Percentiles rank a stretch among this genome's conserved stretches.
Evolutionary conservation across 2,797 vertebrate species (phyloP).

Genomic region (Dermochelys coriacea): DNA sequence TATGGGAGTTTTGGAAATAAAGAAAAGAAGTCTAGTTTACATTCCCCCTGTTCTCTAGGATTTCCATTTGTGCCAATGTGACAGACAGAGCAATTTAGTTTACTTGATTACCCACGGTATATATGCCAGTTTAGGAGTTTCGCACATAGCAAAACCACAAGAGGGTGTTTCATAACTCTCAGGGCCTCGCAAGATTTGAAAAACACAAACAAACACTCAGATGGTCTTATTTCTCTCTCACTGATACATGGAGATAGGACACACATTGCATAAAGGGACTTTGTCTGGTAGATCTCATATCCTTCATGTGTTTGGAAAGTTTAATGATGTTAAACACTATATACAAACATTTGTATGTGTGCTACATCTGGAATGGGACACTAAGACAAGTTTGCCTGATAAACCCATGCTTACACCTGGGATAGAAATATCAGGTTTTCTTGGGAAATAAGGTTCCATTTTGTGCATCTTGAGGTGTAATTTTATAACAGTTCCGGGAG

Average conservation of each 20-base stretch:
- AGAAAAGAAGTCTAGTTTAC: background rate
- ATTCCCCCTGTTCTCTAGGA: background rate
- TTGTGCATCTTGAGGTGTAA: background rate
- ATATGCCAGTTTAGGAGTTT: background rate
- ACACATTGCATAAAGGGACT: background rate
- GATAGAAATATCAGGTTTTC: background rate
- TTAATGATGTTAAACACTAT: background rate
- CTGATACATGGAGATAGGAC: background rate
- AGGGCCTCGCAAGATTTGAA: background rate
- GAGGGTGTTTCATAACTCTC: background rate
- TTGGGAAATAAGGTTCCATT: background rate
- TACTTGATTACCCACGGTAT: background rate
- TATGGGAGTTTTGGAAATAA: background rate
- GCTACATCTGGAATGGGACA: background rate
- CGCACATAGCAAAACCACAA: background rate
- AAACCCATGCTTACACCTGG: background rate
- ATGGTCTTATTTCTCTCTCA: background rate
- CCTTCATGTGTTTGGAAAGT: background rate
- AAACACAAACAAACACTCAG: background rate
- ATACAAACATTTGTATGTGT: background rate
- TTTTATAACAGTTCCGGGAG: background rate
- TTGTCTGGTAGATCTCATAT: background rate
- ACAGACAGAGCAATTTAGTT: background rate
- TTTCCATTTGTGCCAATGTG: background rate
- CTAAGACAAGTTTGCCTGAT: background rate